Base-by-base conservation (phyloP, 2,888 invertebrate genomes). In the Galeruca laticollis region DNA sequence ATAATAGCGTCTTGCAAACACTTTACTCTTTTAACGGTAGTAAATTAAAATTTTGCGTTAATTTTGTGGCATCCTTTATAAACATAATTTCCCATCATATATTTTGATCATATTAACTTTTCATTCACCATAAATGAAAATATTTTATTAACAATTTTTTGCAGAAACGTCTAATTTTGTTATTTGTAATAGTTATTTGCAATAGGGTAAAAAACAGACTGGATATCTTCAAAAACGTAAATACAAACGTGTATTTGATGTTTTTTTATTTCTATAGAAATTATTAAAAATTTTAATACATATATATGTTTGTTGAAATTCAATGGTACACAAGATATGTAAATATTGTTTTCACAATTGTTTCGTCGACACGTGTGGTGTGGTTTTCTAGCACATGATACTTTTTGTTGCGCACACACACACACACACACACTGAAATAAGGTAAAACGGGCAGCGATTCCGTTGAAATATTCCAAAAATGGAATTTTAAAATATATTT, bases 111-210 rank as follows among this genome's bases (percentile, higher is more conserved):
- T n/a, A n/a, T n/a, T n/a, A n/a, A n/a, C n/a, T n/a, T n/a, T n/a
- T n/a, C n/a, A n/a, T n/a, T n/a, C n/a, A n/a, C n/a, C 10, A 51
- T 21, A 18, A 18, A 20, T 20, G 9, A 51, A 51, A 2, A 51
- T 8, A 51, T 13, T 21, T 51, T 51, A 51, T 20, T 51, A 13
- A 51, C 20, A 51, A 13, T 51, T 51, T 51, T 51, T 51, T 51
- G 20, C 51, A 51, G 51, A 51, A 51, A 15, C 51, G 20, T 21
- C 18, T 51, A 51, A 51, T 51, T 51, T 51, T 21, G 11, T 21
- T 49, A 51, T 51, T 51, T 43, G n/a, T 43, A n/a, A n/a, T n/a
- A n/a, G n/a, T n/a, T n/a, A n/a, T 43, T 43, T 43, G 15, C 15
- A 43, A 13, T 43, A n/a, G 13, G 4, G n/a, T n/a, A n/a, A 43